Evolutionary conservation across 2,113 vertebrate genomes (phyloP).

Genomic region (Dipodomys spectabilis): DNA sequence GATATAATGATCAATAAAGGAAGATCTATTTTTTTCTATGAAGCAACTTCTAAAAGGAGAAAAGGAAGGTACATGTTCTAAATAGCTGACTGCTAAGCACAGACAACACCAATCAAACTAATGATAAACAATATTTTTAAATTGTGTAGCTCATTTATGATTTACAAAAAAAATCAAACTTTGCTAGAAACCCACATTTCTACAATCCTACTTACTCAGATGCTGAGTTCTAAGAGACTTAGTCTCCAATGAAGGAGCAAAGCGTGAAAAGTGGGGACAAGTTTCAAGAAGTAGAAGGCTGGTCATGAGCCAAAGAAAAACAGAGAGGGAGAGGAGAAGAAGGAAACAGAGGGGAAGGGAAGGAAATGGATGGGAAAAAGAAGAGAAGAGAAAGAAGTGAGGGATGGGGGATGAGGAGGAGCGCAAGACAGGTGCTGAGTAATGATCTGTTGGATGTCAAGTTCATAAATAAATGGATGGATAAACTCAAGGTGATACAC

Average conservation of each 20-base stretch:
- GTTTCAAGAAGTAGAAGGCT: no score
- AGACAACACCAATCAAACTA: neutral
- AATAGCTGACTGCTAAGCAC: neutral
- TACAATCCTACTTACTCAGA: no score
- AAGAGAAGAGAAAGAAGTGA: no score
- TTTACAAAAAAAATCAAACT: neutral
- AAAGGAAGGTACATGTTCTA: neutral
- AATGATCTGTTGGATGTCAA: neutral
- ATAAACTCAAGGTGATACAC: neutral
- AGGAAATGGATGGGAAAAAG: no score
- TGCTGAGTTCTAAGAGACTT: no score
- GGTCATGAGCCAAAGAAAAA: no score
- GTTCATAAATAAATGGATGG: neutral
- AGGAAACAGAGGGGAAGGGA: no score
- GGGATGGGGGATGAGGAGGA: no score
- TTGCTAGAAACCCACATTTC: no score
- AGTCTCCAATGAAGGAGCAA: no score
- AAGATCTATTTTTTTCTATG: neutral
- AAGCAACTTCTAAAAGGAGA: neutral
- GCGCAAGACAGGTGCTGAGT: neutral
- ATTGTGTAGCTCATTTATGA: neutral
- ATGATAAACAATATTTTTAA: neutral
- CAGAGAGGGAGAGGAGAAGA: no score
- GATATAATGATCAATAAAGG: conserved; percentile 32
- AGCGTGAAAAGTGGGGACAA: no score